phyloP scores from a whole-genome alignment of 2,888 invertebrate genomes.

The Lochmaea crataegi region DNA sequence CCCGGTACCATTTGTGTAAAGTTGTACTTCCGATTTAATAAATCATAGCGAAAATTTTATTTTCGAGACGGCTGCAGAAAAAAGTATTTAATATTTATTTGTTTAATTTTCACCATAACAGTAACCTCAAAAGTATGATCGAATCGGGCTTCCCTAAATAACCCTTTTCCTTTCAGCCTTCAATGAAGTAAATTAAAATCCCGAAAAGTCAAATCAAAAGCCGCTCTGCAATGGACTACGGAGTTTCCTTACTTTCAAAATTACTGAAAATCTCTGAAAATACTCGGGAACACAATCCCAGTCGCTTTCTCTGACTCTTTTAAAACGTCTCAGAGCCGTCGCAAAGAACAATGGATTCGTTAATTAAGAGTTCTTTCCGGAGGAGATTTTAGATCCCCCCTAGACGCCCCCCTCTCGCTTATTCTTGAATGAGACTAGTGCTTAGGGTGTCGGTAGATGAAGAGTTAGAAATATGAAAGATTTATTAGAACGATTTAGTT shows the following conservation, averaged over 20 bases:
- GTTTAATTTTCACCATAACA: background rate
- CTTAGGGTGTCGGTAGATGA: constrained; percentile 15
- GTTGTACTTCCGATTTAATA: no score
- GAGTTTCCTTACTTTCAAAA: constrained; percentile 20
- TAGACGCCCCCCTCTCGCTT: constrained; percentile 12
- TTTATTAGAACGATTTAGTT: constrained; percentile 16
- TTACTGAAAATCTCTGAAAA: constrained; percentile 22
- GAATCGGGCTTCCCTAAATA: background rate
- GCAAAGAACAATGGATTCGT: constrained; percentile 79
- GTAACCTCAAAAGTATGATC: background rate
- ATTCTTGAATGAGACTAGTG: constrained; percentile 21
- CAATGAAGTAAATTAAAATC: constrained; percentile 15
- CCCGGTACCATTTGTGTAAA: no score
- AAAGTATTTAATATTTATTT: background rate
- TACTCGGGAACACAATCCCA: constrained; percentile 18
- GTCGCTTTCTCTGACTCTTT: constrained; percentile 36
- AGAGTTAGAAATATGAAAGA: constrained; percentile 8
- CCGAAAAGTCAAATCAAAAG: constrained; percentile 18
- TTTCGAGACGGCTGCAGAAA: no score
- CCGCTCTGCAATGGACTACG: constrained; percentile 11
- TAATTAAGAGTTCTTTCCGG: constrained; percentile 82
- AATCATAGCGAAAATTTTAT: no score
- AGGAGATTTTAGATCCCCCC: constrained; percentile 38
- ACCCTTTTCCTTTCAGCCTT: constrained; percentile 1
- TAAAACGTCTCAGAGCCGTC: constrained; percentile 64